A percentile compares a stretch with the other conserved stretches of the same genome.
phyloP scores from a whole-genome alignment of 2,888 invertebrate species.

The Agrotis clavis region DNA sequence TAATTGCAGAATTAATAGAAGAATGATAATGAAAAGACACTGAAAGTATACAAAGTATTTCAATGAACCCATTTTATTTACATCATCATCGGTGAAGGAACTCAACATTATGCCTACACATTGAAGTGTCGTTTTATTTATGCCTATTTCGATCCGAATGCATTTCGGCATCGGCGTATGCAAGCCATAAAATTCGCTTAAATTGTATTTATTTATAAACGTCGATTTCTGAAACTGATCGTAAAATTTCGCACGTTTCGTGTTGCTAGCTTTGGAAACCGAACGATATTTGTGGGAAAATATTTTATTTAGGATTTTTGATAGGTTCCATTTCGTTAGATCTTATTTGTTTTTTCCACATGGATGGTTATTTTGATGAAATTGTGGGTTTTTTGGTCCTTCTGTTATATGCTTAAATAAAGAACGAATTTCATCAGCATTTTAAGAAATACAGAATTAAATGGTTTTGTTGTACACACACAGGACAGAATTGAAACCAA shows the following conservation, averaged over 20 bases:
- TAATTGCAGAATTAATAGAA: too few species aligned
- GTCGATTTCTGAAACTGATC: constrained; percentile 79
- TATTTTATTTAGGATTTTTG: not conserved
- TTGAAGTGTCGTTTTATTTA: constrained; percentile 70
- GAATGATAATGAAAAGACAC: not conserved
- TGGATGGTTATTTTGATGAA: too few species aligned
- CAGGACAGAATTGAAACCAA: too few species aligned
- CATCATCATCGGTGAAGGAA: constrained; percentile 54
- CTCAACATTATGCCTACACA: constrained; percentile 52
- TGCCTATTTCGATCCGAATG: constrained; percentile 72
- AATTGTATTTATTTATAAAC: constrained; percentile 87
- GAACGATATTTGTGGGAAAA: constrained; percentile 15
- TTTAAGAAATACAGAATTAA: too few species aligned
- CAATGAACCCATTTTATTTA: constrained; percentile 30
- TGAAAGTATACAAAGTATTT: constrained; percentile 10
- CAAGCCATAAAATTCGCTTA: constrained; percentile 80
- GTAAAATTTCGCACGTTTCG: constrained; percentile 78
- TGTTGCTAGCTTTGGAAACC: constrained; percentile 46
- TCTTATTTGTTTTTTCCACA: too few species aligned
- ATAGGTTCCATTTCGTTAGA: too few species aligned
- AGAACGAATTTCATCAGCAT: too few species aligned
- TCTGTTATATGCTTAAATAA: too few species aligned
- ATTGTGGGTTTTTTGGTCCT: too few species aligned
- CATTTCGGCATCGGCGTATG: constrained; percentile 71
- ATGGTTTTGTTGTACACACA: too few species aligned